Evolutionary conservation across 2,888 invertebrate species (phyloP).

Genomic region (Periphyllus acericola): DNA sequence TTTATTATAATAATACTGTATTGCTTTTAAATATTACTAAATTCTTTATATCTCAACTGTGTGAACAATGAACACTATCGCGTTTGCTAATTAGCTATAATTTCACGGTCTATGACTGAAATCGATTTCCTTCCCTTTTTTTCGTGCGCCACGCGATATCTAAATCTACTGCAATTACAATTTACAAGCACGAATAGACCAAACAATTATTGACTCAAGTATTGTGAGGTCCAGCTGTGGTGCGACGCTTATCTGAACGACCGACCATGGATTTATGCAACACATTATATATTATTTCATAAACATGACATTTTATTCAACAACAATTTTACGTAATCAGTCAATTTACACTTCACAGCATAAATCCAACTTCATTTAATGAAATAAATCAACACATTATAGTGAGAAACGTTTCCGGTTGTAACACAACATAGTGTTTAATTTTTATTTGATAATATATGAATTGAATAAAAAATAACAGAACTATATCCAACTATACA

Average conservation of each 20-base stretch:
- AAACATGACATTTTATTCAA: background rate
- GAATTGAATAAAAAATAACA: no score
- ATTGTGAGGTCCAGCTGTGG: conserved; percentile 8
- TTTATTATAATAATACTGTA: no score
- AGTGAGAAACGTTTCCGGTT: background rate
- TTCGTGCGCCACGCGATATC: background rate
- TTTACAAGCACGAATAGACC: background rate
- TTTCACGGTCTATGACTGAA: conserved; percentile 31
- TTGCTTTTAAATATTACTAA: no score
- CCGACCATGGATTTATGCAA: background rate
- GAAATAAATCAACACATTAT: background rate
- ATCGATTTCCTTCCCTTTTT: background rate
- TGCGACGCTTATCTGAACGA: conserved; percentile 17
- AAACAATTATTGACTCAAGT: conserved; percentile 46
- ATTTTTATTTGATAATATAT: no score
- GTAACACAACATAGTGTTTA: no score
- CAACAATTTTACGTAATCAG: conserved; percentile 12
- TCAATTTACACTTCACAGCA: background rate
- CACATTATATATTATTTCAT: background rate
- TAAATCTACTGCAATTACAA: conserved; percentile 30
- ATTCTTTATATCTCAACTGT: background rate
- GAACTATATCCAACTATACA: no score
- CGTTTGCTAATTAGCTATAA: background rate
- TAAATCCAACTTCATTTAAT: background rate
- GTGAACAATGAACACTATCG: conserved; percentile 27